Base-by-base conservation (phyloP, 2,888 invertebrate species). In the Erebia ligea region DNA sequence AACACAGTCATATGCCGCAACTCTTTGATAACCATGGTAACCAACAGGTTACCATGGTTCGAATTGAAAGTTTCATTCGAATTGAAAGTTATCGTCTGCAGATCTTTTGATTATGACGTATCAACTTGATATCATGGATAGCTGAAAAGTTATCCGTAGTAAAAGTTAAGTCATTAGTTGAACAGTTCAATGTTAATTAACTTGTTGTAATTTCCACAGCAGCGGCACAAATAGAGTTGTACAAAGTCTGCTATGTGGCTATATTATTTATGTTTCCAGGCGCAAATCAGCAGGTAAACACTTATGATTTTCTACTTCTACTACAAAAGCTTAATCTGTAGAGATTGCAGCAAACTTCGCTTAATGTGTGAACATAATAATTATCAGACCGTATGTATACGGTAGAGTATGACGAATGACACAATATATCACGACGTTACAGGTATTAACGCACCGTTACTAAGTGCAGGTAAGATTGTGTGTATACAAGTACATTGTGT, bases 401-500 rank as follows among this genome's bases (percentile, higher is more conserved):
- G 52, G 54, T 52, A 64, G 67, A 68, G 59, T 67, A 67, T 87
- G 86, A 87, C 84, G 88, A 86, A 89, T 84, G 85, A 85, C 82
- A 81, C 82, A 79, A 89, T 90, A 88, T 84, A 89, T 88, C 87
- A 89, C 84, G 81, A 82, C 82, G 86, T 10, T 19, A 54, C 19
- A 17, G 54, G 54, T 86, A 87, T 86, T 87, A 86, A 67, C 67
- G 67, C 67, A 67, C 58, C 67, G 58, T 67, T 48, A 58, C 67
- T 67, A 67, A 58, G 48, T 67, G 57, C 67, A 58, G 67, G 67
- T 67, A 58, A 67, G 67, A 67, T 67, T 67, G 58, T 58, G 45
- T 21, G 17, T 48, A 57, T 45, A 67, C 58, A 67, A 66, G 58
- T 58, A 34, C 57, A 25, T 54, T 65, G 65, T 25, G 10, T 56